These are phyloP conservation scores for Bombus waltoni DNA, from an alignment of 1,140 invertebrate genomes.

Conservation along the genomic window DNA sequence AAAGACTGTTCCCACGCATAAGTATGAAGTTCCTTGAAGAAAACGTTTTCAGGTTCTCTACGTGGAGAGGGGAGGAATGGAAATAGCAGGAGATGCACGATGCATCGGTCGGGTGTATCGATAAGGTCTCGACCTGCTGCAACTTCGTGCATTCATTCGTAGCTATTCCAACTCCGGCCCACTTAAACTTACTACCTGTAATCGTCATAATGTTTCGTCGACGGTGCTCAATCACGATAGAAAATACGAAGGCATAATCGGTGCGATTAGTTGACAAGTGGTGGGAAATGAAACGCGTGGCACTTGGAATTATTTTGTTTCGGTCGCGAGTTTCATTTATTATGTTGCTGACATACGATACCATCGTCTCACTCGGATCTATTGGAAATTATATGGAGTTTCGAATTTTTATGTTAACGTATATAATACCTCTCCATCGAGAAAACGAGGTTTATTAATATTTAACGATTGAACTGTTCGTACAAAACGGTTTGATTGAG, in stretches of 20 bases:
- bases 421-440: no score
- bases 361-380: not conserved
- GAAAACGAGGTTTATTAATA: no score
- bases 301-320: not conserved
- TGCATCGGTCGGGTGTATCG: constrained; percentile 39
- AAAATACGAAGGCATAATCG: constrained; percentile 6
- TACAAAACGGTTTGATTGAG: no score
- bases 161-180: constrained; percentile 53
- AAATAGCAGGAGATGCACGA: constrained; percentile 49
- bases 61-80: constrained; percentile 38
- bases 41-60: constrained; percentile 32
- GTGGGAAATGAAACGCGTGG: constrained; percentile 5
- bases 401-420: not conserved
- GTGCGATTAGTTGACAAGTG: not conserved
- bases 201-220: constrained; percentile 38
- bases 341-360: not conserved
- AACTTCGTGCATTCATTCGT: constrained; percentile 55
- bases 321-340: not conserved
- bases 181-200: constrained; percentile 54
- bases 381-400: not conserved
- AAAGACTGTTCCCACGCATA: constrained; percentile 37
- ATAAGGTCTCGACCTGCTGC: constrained; percentile 63
- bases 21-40: constrained; percentile 36
- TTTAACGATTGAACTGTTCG: no score
- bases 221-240: constrained; percentile 12